phyloP scores from a whole-genome alignment of 2,888 invertebrate genomes.

The Mimas tiliae region DNA sequence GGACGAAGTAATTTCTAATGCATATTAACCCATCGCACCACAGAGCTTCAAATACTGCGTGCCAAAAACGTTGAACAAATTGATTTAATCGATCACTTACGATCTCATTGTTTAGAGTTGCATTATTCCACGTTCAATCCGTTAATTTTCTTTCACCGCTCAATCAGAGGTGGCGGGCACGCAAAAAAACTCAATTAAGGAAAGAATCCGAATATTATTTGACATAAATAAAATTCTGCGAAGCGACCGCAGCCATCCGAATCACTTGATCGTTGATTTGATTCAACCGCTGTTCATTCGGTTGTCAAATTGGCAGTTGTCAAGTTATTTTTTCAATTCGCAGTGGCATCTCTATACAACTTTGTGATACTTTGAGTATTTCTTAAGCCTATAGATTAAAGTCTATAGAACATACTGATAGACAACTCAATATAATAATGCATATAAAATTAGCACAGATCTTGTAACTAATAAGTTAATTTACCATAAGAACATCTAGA shows the following conservation, averaged over 20 bases:
- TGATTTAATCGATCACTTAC: neutral
- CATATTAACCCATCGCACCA: too few relatives aligned
- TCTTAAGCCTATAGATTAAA: too few relatives aligned
- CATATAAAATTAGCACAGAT: neutral
- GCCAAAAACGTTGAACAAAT: neutral
- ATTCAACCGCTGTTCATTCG: constrained; percentile 55
- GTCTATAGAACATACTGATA: too few relatives aligned
- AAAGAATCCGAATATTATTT: constrained; percentile 44
- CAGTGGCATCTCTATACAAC: neutral
- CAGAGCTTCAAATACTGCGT: too few relatives aligned
- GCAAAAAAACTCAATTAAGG: constrained; percentile 40
- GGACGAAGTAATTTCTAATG: too few relatives aligned
- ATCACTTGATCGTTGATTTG: constrained; percentile 53
- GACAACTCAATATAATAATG: neutral
- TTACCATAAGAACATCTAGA: neutral
- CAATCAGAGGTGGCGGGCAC: neutral
- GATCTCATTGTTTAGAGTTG: neutral
- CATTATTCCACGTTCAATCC: neutral
- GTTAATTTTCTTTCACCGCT: neutral
- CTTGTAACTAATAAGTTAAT: neutral
- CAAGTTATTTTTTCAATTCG: constrained; percentile 36
- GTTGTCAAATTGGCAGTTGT: constrained; percentile 62
- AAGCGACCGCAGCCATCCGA: constrained; percentile 50
- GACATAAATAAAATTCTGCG: constrained; percentile 41
- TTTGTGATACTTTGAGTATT: neutral